A percentile compares a stretch with the other conserved stretches of the same genome.
These are phyloP conservation scores for Phalloptychus januarius DNA, from an alignment of 2,797 vertebrate genomes.

Conservation along the genomic window DNA sequence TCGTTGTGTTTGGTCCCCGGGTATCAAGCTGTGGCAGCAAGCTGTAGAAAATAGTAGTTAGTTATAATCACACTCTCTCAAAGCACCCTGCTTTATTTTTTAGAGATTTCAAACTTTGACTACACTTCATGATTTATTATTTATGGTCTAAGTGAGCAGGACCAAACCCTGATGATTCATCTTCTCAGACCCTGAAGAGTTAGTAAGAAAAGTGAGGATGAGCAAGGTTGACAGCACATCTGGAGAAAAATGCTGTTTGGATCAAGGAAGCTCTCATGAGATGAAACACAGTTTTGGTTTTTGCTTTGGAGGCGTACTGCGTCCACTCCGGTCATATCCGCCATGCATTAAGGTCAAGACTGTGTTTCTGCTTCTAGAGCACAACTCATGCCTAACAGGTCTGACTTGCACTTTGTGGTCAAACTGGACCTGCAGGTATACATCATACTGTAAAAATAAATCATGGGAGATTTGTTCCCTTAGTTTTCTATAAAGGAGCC, in stretches of 20 bases:
- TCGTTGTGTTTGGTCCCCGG: constrained; percentile 65
- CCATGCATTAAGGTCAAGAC: constrained; percentile 19
- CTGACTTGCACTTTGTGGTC: constrained; percentile 28
- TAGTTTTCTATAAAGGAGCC: constrained; percentile 29
- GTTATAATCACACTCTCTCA: constrained; percentile 34
- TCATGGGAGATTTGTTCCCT: constrained; percentile 15
- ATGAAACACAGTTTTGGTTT: constrained; percentile 56
- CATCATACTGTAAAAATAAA: constrained; percentile 32
- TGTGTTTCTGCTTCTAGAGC: constrained; percentile 32
- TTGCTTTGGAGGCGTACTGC: constrained; percentile 24
- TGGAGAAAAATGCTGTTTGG: constrained; percentile 24
- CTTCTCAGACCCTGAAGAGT: constrained; percentile 20
- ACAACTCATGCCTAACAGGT: constrained; percentile 39
- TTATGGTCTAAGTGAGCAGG: neutral
- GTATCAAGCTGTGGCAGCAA: constrained; percentile 47
- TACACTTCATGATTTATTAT: constrained; percentile 5
- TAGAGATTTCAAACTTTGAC: constrained; percentile 7
- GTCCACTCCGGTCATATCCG: neutral
- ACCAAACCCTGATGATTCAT: neutral
- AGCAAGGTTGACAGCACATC: constrained; percentile 4
- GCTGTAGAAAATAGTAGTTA: constrained; percentile 22
- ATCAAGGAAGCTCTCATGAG: constrained; percentile 63
- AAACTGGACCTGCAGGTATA: constrained; percentile 26
- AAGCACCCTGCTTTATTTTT: constrained; percentile 16
- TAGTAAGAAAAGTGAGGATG: constrained; percentile 12